phyloP scores from a whole-genome alignment of 1,140 invertebrate genomes.

The Bursaphelenchus mucronatus region DNA sequence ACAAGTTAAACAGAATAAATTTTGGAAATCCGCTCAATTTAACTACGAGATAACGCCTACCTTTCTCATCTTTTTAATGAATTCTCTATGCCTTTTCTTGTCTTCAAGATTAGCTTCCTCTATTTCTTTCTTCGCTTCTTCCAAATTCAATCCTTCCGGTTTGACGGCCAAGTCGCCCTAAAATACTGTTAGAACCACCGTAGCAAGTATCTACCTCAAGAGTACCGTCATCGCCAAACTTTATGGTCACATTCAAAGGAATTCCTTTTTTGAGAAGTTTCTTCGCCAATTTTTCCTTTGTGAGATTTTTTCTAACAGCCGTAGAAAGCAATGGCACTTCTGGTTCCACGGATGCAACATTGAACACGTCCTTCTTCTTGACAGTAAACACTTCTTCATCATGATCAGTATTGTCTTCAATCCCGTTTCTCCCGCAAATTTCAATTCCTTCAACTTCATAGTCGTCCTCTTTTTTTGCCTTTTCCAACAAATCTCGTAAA shows the following conservation, averaged over 20 bases:
- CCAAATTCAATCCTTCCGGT: conserved; percentile 36
- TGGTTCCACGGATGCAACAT: conserved; percentile 30
- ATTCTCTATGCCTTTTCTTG: conserved; percentile 22
- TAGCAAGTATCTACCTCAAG: no score
- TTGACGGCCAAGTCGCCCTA: neutral
- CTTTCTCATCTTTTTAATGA: conserved; percentile 24
- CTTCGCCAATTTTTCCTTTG: conserved; percentile 42
- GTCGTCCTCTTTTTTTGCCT: neutral
- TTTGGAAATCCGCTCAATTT: conserved; percentile 10
- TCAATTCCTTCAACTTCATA: conserved; percentile 22
- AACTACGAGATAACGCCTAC: conserved; percentile 8
- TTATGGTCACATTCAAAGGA: no score
- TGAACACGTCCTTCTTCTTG: conserved; percentile 44
- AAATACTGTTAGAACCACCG: no score
- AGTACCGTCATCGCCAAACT: no score
- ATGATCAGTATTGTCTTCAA: conserved; percentile 26
- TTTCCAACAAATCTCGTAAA: neutral
- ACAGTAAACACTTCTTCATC: conserved; percentile 29
- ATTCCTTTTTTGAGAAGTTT: conserved; percentile 37
- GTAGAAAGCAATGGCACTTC: conserved; percentile 15
- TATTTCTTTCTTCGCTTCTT: conserved; percentile 29
- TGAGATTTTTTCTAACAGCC: conserved; percentile 35
- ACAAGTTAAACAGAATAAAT: neutral
- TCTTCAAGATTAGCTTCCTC: conserved; percentile 25
- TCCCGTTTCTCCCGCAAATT: neutral